Evolutionary conservation across 2,113 vertebrate genomes (phyloP).

Genomic region (Haemorhous mexicanus): DNA sequence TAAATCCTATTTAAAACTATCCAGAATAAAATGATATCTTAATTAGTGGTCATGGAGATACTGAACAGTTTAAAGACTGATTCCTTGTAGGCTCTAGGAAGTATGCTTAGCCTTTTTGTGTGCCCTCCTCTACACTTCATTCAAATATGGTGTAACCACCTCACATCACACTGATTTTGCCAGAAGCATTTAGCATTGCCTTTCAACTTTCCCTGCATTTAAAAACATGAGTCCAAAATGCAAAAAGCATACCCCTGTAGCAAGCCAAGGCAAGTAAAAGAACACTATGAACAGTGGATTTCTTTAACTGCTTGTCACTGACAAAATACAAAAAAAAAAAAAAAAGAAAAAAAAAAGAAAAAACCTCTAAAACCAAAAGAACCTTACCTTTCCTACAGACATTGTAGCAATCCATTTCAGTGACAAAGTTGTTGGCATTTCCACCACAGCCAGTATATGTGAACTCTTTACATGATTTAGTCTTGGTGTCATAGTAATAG

Average conservation of each 20-base stretch:
- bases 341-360: too few species aligned
- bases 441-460: conserved; percentile 88
- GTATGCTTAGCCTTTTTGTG: not conserved
- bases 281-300: not conserved
- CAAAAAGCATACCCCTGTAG: not conserved
- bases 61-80: not conserved
- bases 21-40: not conserved
- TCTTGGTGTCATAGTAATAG: conserved; percentile 83
- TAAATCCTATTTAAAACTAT: not conserved
- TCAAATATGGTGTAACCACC: not conserved
- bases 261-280: not conserved
- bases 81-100: not conserved
- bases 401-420: conserved; percentile 70
- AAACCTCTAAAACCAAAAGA: not conserved
- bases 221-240: not conserved
- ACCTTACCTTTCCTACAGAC: conserved; percentile 80
- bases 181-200: not conserved
- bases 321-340: not conserved
- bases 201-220: not conserved
- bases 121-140: not conserved
- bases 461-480: conserved; percentile 82
- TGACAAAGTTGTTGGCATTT: conserved; percentile 90
- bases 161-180: not conserved
- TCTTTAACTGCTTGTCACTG: not conserved
- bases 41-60: not conserved